These are phyloP conservation scores for Magallana ariakensis DNA, from an alignment of 1,140 invertebrate species.

Conservation along the genomic window DNA sequence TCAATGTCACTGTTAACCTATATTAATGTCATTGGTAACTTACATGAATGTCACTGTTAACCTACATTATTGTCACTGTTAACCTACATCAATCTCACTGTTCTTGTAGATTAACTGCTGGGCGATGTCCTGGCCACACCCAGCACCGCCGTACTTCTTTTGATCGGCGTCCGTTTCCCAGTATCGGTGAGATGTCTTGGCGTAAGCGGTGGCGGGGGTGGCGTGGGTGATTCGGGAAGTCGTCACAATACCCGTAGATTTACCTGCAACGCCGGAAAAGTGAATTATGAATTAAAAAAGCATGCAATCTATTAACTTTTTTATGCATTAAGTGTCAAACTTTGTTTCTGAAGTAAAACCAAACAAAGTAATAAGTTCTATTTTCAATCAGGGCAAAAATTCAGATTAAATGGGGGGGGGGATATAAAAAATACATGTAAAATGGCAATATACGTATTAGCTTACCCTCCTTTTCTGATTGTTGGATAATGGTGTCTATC, in stretches of 20 bases:
- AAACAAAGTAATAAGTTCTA: too few species aligned
- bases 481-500: constrained; percentile 84
- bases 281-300: not conserved
- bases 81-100: constrained; percentile 62
- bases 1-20: too few species aligned
- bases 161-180: constrained; percentile 72
- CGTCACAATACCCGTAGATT: constrained; percentile 92
- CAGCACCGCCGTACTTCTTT: constrained; percentile 43
- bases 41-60: too few species aligned
- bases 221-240: constrained; percentile 95
- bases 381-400: too few species aligned
- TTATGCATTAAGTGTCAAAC: too few species aligned
- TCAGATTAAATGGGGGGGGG: not conserved
- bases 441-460: not conserved
- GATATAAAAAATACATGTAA: not conserved
- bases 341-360: not conserved
- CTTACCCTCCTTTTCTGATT: constrained; percentile 59
- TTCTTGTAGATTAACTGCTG: constrained; percentile 69
- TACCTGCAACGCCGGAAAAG: constrained; percentile 80
- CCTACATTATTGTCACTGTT: too few species aligned
- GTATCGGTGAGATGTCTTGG: constrained; percentile 84
- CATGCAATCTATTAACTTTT: too few species aligned
- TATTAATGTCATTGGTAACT: too few species aligned
- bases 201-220: constrained; percentile 91
- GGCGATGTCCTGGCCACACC: constrained; percentile 79